Evolutionary conservation across 2,888 invertebrate species (phyloP), one percentile per base, ranked within the genome.

Genomic region (Plusia festucae): DNA sequence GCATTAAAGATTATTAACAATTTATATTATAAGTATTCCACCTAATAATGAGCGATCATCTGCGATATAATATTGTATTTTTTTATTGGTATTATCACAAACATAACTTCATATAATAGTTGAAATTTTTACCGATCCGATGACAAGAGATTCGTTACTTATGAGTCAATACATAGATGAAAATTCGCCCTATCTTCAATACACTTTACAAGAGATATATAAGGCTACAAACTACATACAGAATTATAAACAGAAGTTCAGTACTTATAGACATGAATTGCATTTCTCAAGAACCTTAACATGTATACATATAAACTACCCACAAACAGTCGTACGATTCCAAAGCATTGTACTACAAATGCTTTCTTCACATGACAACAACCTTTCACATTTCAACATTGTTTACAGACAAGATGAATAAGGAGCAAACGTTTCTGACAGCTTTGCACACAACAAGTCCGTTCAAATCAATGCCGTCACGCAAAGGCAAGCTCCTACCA

Each of bases 391-490:
- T 67, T 54, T 30, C 60, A 67, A 55, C 63, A 65, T 81, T 79
- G 78, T 85, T 89, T 83, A 56, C 92, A 93, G 92, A 93, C 51
- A 88, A 86, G 79, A 55, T 84, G 55, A 83, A 56, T 78, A 88
- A 86, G 84, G 90, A 93, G 9, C 87, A 90, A 73, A 49, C 85
- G 65, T 91, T 93, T 76, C 65, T 94, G 80, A 87, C 93, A 11
- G 88, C 92, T 55, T 88, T 94, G 80, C 92, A 91, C 82, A 94
- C 94, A 3, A 92, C 88, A 60, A 91, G 93, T 76, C 93, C 94
- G 44, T 94, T 94, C 85, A 93, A 89, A 90, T 44, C 73, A 55
- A 56, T 85, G 53, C 89, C 90, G 54, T 54, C 88, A 83, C 89
- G 90, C 79, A 93, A 90, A 94, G 94, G 94, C 94, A 91, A 82